Percentiles rank a stretch among this genome's conserved stretches.
These are phyloP conservation scores for Tinea semifulvella DNA, from an alignment of 2,888 invertebrate genomes.

Conservation along the genomic window DNA sequence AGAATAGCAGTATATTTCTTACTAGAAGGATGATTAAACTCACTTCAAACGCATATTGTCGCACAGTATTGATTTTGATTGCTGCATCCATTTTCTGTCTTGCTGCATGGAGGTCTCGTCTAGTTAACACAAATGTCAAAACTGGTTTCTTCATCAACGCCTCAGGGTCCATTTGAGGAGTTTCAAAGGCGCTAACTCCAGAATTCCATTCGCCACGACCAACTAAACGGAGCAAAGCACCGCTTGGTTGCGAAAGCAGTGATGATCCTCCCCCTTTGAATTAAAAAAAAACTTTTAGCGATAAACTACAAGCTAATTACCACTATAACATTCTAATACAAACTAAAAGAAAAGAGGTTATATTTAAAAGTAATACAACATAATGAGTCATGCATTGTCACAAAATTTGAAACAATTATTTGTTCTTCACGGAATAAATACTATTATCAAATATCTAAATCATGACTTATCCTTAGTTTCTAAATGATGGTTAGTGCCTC, in stretches of 20 bases:
- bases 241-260: conserved; percentile 88
- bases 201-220: conserved; percentile 36
- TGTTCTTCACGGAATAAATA: no score
- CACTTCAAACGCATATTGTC: conserved; percentile 89
- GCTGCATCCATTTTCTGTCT: conserved; percentile 90
- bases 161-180: conserved; percentile 53
- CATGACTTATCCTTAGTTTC: no score
- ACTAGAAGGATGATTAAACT: conserved; percentile 14
- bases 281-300: neutral
- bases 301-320: no score
- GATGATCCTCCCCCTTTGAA: conserved; percentile 77
- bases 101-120: conserved; percentile 85
- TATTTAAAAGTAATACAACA: no score
- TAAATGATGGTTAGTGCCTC: no score
- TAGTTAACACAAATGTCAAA: conserved; percentile 84
- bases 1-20: no score
- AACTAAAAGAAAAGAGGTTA: no score
- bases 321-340: no score
- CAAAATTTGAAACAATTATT: no score
- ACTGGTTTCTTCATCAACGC: conserved; percentile 82
- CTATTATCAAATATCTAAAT: no score
- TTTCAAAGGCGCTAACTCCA: conserved; percentile 45
- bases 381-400: no score
- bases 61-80: conserved; percentile 78
- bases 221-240: conserved; percentile 83